Evolutionary conservation across 2,797 vertebrate species (phyloP), one percentile per base, ranked within the genome.

Genomic region (Nannoperca obscura): DNA sequence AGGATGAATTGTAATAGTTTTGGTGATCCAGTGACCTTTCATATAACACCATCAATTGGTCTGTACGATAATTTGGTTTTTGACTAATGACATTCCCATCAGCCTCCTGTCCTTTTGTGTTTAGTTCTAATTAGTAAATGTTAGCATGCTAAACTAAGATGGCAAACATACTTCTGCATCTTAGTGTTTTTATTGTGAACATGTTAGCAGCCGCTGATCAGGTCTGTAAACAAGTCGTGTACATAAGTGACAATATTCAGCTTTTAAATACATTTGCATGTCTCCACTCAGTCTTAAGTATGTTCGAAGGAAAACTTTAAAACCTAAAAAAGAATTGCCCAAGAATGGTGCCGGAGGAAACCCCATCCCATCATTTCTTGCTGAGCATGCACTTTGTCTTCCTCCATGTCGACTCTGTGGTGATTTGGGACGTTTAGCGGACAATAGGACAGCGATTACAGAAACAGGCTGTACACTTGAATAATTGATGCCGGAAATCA

Each of bases 401-500:
- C 76, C 61, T 88, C 78, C 71, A 67, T 76, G 76, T 88, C 63
- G 44, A 68, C 83, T 87, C 69, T 52, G 80, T 81, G 72, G 82
- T 86, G 88, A 91, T 92, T 89, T 88, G 87, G 87, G 90, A 91
- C 81, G 54, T 89, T 91, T 89, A 86, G 83, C 61, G 81, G 90
- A 92, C 92, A 92, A 92, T 88, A 74, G 82, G 81, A 84, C 86
- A 86, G 87, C 74, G 82, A 93, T 94, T 92, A 91, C 87, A 82
- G 86, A 86, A 92, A 92, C 91, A 90, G 91, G 81, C 89, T 91
- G 90, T 91, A 89, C 86, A 82, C 82, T 85, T 94, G 86, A 93
- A 95, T 95, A 94, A 95, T 93, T 94, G 85, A 95, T 94, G 91
- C 78, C 44, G 78, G 87, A 92, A 91, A 93, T 93, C 70, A 34